Evolutionary conservation across 2,888 invertebrate genomes (phyloP), one percentile per base, ranked within the genome.

Genomic region (Stenodema calcarata): DNA sequence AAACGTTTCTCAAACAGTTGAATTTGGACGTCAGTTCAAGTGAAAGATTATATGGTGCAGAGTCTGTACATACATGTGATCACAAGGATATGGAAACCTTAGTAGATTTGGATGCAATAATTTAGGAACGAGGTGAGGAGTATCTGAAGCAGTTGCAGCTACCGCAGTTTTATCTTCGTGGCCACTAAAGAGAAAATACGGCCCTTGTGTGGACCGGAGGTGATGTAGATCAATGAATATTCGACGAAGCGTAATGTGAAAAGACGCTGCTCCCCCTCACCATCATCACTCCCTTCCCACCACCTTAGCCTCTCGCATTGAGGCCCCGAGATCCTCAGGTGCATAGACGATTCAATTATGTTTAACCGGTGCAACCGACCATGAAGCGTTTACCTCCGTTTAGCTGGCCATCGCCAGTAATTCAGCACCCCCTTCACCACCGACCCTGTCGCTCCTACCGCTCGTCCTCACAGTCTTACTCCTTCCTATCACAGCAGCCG

Each of bases 291-390:
- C 28, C 79, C 0, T 35, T n/a, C 18, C 28, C 81, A 28, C n/a
- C n/a, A n/a, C n/a, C n/a, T n/a, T n/a, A n/a, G n/a, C n/a, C n/a
- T n/a, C n/a, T n/a, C n/a, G n/a, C 81, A n/a, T 35, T 35, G 54
- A 35, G 41, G 42, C 47, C 28, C 62, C 69, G n/a, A 14, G 82
- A 47, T 70, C 82, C 82, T 82, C 82, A 82, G 82, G 82, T 82
- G 82, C 82, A 82, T 70, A 62, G 84, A 84, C 73, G 75, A 84
- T 84, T 84, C 84, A 84, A 84, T 84, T 84, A 84, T 75, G 47
- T 84, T 84, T 84, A 84, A 28, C 73, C 28, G 84, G 47, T 28
- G 84, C 84, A 42, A 84, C 84, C 44, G 47, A 84, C 84, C 75
- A 50, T 84, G 84, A 73, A 75, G 75, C 84, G 84, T 84, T 84